These are phyloP conservation scores for Todus mexicanus DNA, from an alignment of 2,797 vertebrate genomes.

Conservation along the genomic window DNA sequence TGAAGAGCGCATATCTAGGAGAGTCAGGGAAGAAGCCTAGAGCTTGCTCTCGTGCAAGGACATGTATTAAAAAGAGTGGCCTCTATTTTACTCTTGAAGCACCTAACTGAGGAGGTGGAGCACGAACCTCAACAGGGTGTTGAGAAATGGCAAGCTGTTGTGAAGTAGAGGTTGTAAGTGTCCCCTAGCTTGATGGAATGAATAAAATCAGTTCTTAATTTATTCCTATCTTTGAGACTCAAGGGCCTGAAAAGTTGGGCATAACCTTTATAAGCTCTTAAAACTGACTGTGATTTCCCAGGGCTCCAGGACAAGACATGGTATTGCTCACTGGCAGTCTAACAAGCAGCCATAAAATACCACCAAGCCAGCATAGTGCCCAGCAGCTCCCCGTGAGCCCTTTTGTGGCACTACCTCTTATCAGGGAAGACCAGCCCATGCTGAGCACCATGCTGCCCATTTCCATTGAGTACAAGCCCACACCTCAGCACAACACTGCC, in stretches of 20 bases:
- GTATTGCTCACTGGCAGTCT: not conserved
- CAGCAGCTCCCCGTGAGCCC: not conserved
- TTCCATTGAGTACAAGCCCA: not conserved
- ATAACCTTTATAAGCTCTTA: not conserved
- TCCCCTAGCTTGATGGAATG: not conserved
- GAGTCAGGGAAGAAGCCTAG: not conserved
- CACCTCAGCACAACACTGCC: not conserved
- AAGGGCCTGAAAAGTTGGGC: not conserved
- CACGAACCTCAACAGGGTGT: rapidly evolving
- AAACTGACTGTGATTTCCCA: not conserved
- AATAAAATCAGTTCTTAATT: not conserved
- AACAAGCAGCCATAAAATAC: not conserved
- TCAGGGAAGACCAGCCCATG: not conserved
- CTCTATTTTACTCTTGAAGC: rapidly evolving
- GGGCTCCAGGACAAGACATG: not conserved
- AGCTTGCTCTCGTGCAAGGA: not conserved
- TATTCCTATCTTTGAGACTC: not conserved
- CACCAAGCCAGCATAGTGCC: not conserved
- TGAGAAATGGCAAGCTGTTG: not conserved
- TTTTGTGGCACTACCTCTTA: not conserved
- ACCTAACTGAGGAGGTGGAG: not conserved
- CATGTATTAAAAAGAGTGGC: rapidly evolving
- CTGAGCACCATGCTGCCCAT: not conserved
- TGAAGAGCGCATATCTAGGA: not conserved
- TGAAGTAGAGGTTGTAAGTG: not conserved